A percentile compares a stretch with the other conserved stretches of the same genome.
Conservation (phyloP, 2,888 invertebrate genomes). For the Stenichneumon culpator region DNA sequence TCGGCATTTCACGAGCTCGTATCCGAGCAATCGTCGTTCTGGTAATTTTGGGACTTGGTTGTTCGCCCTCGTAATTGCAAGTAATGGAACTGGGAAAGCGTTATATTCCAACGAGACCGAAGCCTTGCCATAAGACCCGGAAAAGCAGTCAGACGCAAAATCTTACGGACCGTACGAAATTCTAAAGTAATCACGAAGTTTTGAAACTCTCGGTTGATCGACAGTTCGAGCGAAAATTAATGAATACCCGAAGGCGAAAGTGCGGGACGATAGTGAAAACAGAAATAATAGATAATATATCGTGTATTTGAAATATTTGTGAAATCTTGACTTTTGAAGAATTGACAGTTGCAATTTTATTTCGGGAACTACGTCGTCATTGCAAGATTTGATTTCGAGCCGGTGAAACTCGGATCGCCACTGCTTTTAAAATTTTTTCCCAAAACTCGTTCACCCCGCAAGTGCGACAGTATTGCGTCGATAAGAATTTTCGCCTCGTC, state of each 20-base stretch:
- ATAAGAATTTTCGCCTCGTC: slow-evolving; percentile 18
- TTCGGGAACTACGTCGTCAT: not conserved
- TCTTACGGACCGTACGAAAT: not conserved
- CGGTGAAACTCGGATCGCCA: not conserved
- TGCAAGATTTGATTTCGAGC: not conserved
- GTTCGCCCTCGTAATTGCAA: slow-evolving; percentile 2
- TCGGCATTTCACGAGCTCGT: slow-evolving; percentile 9
- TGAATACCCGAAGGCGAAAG: not conserved
- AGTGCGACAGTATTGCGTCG: slow-evolving; percentile 22
- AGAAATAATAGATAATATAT: not conserved
- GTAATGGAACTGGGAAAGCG: not conserved
- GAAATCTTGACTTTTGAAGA: not conserved
- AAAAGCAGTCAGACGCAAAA: not conserved
- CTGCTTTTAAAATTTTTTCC: not conserved
- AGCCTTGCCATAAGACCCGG: not conserved
- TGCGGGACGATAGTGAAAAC: not conserved
- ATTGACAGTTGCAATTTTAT: not conserved
- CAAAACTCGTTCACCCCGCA: not conserved
- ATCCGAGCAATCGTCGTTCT: slow-evolving; percentile 5
- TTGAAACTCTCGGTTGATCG: not conserved
- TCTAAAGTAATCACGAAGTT: not conserved
- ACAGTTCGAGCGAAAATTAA: not conserved
- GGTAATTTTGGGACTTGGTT: slow-evolving; percentile 3
- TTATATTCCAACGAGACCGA: not conserved
- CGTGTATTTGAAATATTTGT: not conserved